These are phyloP conservation scores for Cochlearius cochlearius DNA, from an alignment of 2,113 vertebrate species.

Conservation along the genomic window DNA sequence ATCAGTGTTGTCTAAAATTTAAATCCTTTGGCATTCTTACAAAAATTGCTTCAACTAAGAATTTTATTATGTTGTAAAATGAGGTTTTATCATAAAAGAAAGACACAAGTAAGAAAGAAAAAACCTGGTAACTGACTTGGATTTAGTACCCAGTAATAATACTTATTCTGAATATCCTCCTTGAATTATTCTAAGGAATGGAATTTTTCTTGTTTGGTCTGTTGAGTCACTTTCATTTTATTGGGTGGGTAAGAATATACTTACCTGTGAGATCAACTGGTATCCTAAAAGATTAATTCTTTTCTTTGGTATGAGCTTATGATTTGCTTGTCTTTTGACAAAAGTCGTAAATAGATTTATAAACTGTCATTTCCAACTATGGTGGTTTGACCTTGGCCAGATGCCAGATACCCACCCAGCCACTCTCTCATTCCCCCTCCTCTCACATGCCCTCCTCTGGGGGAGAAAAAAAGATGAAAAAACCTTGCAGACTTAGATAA, in stretches of 20 bases:
- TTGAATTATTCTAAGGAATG: background rate
- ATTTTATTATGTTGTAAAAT: background rate
- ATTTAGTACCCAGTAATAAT: background rate
- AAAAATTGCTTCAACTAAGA: background rate
- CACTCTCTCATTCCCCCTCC: background rate
- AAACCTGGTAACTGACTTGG: background rate
- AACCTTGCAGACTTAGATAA: background rate
- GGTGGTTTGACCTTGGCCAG: background rate
- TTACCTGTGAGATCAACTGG: background rate
- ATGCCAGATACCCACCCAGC: background rate
- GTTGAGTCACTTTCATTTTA: background rate
- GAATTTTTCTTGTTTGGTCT: background rate
- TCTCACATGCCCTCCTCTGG: background rate
- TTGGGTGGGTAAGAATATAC: background rate
- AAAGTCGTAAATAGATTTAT: background rate
- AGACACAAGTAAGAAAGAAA: background rate
- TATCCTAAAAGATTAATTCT: background rate
- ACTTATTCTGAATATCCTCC: background rate
- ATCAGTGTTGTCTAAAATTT: slow-evolving; percentile 7
- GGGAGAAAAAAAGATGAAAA: background rate
- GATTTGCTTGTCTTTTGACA: background rate
- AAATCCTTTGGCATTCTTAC: background rate
- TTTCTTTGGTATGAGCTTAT: background rate
- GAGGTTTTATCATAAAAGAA: slow-evolving; percentile 1
- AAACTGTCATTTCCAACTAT: background rate